Conservation (phyloP, 2,113 vertebrate species). For the Megaptera novaeangliae region DNA sequence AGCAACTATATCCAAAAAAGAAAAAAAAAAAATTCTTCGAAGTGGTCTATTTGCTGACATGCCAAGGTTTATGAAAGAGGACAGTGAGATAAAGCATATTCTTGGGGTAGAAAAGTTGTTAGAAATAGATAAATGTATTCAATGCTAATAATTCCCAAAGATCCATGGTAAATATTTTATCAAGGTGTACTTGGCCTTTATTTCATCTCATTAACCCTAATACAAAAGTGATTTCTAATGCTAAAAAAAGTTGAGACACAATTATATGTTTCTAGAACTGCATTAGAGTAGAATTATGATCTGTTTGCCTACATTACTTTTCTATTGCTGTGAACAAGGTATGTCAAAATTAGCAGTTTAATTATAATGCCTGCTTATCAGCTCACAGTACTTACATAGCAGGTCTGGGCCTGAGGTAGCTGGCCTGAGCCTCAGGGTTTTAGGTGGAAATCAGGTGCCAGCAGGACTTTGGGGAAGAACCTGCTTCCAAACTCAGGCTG, state of each 20-base stretch:
- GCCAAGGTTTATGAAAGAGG: neutral
- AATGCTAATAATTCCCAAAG: neutral
- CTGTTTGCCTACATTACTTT: neutral
- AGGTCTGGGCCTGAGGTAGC: neutral
- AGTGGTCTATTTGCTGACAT: neutral
- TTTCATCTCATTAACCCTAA: neutral
- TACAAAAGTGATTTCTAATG: neutral
- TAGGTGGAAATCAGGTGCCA: neutral
- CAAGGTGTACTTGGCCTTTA: neutral
- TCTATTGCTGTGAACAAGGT: neutral
- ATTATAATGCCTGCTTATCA: neutral
- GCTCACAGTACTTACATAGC: neutral
- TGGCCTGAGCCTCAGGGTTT: neutral
- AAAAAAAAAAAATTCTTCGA: neutral
- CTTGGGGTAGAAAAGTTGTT: neutral
- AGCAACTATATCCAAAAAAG: neutral
- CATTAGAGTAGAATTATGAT: neutral
- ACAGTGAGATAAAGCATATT: neutral
- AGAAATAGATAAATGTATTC: neutral
- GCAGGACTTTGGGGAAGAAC: neutral
- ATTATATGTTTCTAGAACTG: neutral
- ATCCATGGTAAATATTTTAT: neutral
- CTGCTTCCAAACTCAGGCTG: neutral
- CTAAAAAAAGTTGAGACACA: neutral
- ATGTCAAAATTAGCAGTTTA: neutral